A percentile compares a stretch with the other conserved stretches of the same genome.
phyloP scores from a whole-genome alignment of 2,113 vertebrate genomes.

The Maccullochella peelii region DNA sequence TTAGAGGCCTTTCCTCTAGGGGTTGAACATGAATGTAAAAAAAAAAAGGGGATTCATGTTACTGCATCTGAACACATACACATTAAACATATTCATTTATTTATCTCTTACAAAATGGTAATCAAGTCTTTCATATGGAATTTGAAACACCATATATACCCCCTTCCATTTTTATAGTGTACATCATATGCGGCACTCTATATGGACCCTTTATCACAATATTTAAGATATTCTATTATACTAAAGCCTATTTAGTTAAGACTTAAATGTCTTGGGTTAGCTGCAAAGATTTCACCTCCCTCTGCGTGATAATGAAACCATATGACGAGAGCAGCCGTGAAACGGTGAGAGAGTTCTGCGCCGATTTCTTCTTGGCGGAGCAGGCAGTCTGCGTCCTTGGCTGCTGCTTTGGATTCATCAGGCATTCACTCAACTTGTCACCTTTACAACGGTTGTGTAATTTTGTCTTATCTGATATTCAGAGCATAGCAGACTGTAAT shows the following conservation, averaged over 20 bases:
- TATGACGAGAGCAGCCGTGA: slow-evolving; percentile 39
- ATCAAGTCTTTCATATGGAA: not conserved
- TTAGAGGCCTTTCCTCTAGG: not conserved
- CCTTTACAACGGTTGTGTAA: slow-evolving; percentile 74
- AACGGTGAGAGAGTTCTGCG: slow-evolving; percentile 51
- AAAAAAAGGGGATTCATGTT: not conserved
- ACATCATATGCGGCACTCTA: not conserved
- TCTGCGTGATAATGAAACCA: slow-evolving; percentile 33
- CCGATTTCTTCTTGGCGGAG: slow-evolving; percentile 51
- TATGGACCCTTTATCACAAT: not conserved
- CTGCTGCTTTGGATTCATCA: slow-evolving; percentile 70
- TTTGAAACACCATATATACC: not conserved
- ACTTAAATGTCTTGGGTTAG: slow-evolving; percentile 21
- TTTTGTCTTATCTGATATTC: slow-evolving; percentile 75
- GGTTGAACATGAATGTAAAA: not conserved
- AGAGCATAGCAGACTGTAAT: slow-evolving; percentile 67
- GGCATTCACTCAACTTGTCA: slow-evolving; percentile 74
- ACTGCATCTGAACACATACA: not conserved
- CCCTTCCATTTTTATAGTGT: not conserved
- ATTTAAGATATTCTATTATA: slow-evolving; percentile 24
- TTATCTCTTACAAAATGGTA: not conserved
- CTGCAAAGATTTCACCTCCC: slow-evolving; percentile 25
- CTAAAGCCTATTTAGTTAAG: slow-evolving; percentile 21
- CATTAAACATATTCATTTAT: not conserved
- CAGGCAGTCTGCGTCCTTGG: slow-evolving; percentile 66